Conservation (phyloP, 30 jellyfish, hydroid and myxozoan species). For the Aurelia sp. region DNA sequence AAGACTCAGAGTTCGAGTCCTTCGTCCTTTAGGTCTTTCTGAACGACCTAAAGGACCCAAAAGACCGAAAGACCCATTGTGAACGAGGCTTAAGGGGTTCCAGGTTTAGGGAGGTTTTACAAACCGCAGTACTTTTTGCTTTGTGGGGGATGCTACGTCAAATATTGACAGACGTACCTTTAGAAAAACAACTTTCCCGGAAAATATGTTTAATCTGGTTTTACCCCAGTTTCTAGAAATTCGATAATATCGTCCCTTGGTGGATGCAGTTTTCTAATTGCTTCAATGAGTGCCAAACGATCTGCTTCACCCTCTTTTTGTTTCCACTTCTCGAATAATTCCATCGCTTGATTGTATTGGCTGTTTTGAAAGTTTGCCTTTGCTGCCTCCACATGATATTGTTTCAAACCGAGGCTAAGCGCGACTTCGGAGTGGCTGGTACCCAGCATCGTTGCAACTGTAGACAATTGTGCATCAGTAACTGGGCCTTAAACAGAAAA, state of each 20-base stretch:
- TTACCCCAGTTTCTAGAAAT: background rate
- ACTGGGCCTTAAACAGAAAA: conserved; percentile 29
- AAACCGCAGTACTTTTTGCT: too few species aligned
- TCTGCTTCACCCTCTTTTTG: conserved; percentile 15
- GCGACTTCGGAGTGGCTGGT: conserved; percentile 42
- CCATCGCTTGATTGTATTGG: conserved; percentile 27
- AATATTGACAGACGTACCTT: too few species aligned
- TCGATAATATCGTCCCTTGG: background rate
- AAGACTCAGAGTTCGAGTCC: too few species aligned
- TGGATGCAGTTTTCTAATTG: background rate
- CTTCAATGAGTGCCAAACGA: conserved; percentile 3
- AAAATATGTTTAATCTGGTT: background rate
- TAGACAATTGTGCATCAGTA: conserved; percentile 26
- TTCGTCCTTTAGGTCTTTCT: too few species aligned
- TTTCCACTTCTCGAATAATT: conserved; percentile 38
- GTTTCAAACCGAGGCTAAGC: conserved; percentile 7
- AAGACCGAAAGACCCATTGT: too few species aligned
- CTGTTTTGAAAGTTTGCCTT: conserved; percentile 5
- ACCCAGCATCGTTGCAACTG: conserved; percentile 41
- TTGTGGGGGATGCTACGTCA: too few species aligned
- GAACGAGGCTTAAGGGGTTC: too few species aligned
- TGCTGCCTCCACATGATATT: conserved; percentile 9
- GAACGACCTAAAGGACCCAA: too few species aligned
- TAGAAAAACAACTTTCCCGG: too few species aligned
- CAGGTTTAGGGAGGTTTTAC: too few species aligned